Base-by-base conservation (phyloP, 2,113 vertebrate genomes). In the Hemibagrus wyckioides region DNA sequence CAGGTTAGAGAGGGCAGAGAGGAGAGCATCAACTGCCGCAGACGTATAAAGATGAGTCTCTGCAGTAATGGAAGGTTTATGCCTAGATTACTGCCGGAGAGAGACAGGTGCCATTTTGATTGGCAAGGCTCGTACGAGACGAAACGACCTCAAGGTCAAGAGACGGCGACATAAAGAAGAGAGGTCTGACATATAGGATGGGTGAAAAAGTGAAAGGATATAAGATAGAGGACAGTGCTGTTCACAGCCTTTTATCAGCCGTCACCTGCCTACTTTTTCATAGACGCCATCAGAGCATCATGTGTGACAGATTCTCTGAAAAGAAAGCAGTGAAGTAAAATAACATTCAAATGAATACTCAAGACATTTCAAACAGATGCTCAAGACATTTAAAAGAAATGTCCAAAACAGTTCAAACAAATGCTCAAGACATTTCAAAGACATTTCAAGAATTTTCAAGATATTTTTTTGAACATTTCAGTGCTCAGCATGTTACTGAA, bases 11-110 rank as follows among this genome's bases (percentile, higher is more conserved):
- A 81, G 67, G 39, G 25, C 21, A 69, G 11, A 19, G 39, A 33
- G 50, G 56, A 52, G 86, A 86, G 56, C n/a, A 39, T 28, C 25
- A 69, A 77, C 81, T 61, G 82, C 84, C 30, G 28, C 86, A 80
- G 86, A 41, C 82, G 69, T 61, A 88, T 86, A 84, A 88, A 80
- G 77, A 89, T 86, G 76, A 86, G 79, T 63, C 50, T 85, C 54
- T 61, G 80, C 87, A 82, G 88, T 94, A 92, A 94, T 93, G 85
- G 89, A 67, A 25, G 91, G 92, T 93, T 93, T 94, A 93, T 88
- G 80, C 81, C 69, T 82, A 91, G 89, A 94, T 94, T 94, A 93
- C 88, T 81, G 80, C 76, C 39, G 80, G 76, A 86, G 84, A 48
- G 88, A 91, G 89, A 91, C 87, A 88, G 89, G 80, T 89, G 89